phyloP scores from a whole-genome alignment of 2,888 invertebrate genomes.

The Troilus luridus region DNA sequence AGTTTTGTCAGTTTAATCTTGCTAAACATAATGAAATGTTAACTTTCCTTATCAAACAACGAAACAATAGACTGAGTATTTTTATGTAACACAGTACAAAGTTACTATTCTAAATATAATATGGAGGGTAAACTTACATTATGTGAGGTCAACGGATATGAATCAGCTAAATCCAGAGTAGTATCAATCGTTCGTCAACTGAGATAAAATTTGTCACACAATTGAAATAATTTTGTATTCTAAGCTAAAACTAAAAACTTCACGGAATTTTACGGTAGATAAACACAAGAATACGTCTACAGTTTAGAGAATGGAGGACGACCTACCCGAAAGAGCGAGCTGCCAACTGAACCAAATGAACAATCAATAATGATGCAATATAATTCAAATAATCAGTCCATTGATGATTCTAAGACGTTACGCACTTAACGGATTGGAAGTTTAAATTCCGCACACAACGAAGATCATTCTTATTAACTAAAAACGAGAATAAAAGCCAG shows the following conservation, averaged over 20 bases:
- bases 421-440: neutral
- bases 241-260: conserved; percentile 2
- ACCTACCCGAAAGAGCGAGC: conserved; percentile 48
- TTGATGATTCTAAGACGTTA: neutral
- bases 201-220: conserved; percentile 37
- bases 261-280: neutral
- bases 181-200: conserved; percentile 9
- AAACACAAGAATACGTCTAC: neutral
- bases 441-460: neutral
- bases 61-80: neutral
- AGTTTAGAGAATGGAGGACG: conserved; percentile 52
- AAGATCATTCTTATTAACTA: neutral
- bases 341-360: conserved; percentile 21
- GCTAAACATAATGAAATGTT: neutral
- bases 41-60: neutral
- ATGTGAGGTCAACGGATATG: conserved; percentile 37
- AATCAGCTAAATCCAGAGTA: conserved; percentile 29
- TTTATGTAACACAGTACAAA: neutral
- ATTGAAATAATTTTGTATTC: neutral
- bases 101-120: neutral
- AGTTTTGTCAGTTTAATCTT: neutral
- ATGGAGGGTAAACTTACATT: conserved; percentile 15
- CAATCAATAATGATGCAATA: conserved; percentile 32
- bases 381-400: neutral
- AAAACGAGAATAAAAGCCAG: neutral